phyloP scores from a whole-genome alignment of 2,797 vertebrate species.

The Paedocypris micromegethes region DNA sequence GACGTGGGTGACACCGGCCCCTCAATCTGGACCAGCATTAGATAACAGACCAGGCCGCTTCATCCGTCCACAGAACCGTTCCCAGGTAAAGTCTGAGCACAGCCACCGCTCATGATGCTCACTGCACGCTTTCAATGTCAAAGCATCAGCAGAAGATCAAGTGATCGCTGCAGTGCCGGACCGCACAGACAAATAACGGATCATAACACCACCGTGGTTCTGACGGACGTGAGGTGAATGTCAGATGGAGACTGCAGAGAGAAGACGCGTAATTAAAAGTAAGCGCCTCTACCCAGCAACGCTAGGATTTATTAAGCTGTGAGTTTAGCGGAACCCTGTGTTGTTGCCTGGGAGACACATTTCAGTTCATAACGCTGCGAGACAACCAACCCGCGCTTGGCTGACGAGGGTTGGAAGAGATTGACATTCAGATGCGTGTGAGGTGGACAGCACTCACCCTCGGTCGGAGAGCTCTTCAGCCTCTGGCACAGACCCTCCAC shows the following conservation, averaged over 20 bases:
- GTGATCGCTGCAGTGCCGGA: background rate
- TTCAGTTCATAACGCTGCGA: constrained; percentile 50
- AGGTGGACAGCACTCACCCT: constrained; percentile 74
- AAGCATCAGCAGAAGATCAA: background rate
- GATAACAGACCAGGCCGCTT: too few relatives aligned
- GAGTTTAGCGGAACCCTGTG: constrained; percentile 51
- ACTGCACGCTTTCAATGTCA: background rate
- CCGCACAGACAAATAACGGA: constrained; percentile 4
- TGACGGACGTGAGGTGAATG: background rate
- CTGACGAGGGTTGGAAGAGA: constrained; percentile 7
- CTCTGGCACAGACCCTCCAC: constrained; percentile 89
- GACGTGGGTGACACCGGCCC: background rate
- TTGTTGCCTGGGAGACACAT: constrained; percentile 57
- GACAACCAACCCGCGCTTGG: constrained; percentile 15
- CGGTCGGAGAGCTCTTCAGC: constrained; percentile 90
- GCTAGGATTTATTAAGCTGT: constrained; percentile 33
- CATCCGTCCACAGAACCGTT: too few relatives aligned
- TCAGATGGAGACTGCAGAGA: background rate
- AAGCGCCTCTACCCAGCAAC: constrained; percentile 17
- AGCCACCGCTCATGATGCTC: too few relatives aligned
- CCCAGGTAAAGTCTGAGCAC: too few relatives aligned
- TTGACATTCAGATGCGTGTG: constrained; percentile 27
- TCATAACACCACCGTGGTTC: background rate
- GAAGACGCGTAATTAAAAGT: background rate
- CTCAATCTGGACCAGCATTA: background rate